Evolutionary conservation across 2,113 vertebrate species (phyloP).

Genomic region (Tupaia tana): DNA sequence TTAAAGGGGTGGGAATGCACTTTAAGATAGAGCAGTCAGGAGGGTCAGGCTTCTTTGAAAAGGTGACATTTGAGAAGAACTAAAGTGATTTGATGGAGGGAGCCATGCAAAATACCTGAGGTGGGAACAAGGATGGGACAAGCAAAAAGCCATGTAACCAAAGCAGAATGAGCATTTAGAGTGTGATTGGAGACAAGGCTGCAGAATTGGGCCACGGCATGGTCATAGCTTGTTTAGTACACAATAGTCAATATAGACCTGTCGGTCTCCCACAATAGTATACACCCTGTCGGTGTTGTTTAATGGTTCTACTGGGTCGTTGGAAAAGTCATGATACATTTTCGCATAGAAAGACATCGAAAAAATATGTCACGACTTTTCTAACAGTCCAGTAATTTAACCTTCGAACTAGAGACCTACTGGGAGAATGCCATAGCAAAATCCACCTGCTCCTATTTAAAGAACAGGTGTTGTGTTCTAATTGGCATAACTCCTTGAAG

Average conservation of each 20-base stretch:
- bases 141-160: not conserved
- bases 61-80: not conserved
- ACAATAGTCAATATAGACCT: not conserved
- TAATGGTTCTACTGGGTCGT: not conserved
- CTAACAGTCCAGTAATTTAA: not conserved
- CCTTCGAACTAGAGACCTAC: not conserved
- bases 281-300: not conserved
- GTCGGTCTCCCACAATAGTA: not conserved
- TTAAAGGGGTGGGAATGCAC: not conserved
- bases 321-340: too few relatives aligned
- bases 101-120: not conserved
- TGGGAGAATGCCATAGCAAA: not conserved
- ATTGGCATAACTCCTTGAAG: slow-evolving; percentile 1
- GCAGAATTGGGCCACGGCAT: not conserved
- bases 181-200: not conserved
- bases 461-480: not conserved
- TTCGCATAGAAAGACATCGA: too few relatives aligned
- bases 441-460: not conserved
- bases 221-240: not conserved
- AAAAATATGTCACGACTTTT: too few relatives aligned
- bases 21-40: not conserved
- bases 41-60: not conserved
- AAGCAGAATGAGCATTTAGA: not conserved
- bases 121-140: not conserved
- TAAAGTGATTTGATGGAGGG: not conserved